A percentile compares a stretch with the other conserved stretches of the same genome.
These are phyloP conservation scores for Maconellicoccus hirsutus DNA, from an alignment of 1,140 invertebrate species.

Conservation along the genomic window DNA sequence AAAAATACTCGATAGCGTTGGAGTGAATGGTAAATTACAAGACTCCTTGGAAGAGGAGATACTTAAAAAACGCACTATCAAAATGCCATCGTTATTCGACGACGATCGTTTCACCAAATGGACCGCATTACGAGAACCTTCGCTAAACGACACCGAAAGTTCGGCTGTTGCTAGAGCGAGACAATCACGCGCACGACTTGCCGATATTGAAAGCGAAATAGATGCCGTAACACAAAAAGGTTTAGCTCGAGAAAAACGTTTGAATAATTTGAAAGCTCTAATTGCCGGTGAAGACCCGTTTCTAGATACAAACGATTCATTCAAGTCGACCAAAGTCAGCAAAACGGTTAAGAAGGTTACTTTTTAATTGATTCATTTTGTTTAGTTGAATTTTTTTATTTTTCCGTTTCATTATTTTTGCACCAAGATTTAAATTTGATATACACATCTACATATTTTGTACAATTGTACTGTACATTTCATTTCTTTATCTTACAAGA, in stretches of 20 bases:
- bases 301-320: constrained; percentile 27
- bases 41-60: constrained; percentile 29
- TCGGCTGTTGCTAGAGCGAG: constrained; percentile 36
- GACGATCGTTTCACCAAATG: constrained; percentile 32
- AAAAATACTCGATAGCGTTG: constrained; percentile 45
- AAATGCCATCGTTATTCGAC: constrained; percentile 15
- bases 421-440: too few relatives aligned
- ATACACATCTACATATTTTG: too few relatives aligned
- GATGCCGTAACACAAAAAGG: constrained; percentile 42
- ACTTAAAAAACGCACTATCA: constrained; percentile 23
- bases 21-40: constrained; percentile 36
- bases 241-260: constrained; percentile 43
- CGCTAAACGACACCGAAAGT: constrained; percentile 29
- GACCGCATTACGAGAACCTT: constrained; percentile 41
- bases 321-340: constrained; percentile 24
- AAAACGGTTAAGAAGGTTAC: neutral
- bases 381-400: neutral
- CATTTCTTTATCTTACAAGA: too few relatives aligned
- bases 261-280: constrained; percentile 42
- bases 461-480: too few relatives aligned
- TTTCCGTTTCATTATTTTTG: neutral
- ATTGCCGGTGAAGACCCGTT: constrained; percentile 39
- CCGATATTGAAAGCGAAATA: constrained; percentile 49
- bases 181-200: constrained; percentile 40
- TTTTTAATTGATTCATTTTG: neutral